Evolutionary conservation across 1,140 invertebrate species (phyloP).

Genomic region (Nasonia longicornis): DNA sequence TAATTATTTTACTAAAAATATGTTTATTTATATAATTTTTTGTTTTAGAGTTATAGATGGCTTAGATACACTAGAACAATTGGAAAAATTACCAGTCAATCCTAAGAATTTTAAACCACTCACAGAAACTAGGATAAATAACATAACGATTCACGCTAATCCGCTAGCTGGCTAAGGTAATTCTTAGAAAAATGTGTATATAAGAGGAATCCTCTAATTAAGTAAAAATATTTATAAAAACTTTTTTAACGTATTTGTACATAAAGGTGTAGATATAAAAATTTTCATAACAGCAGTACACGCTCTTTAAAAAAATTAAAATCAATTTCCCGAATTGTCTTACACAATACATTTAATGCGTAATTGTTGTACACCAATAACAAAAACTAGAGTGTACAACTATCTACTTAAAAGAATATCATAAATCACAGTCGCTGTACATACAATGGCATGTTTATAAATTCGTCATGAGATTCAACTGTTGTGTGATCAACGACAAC

Average conservation of each 20-base stretch:
- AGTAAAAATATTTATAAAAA: constrained; percentile 14
- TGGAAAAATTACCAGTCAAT: constrained; percentile 96
- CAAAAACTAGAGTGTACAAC: not conserved
- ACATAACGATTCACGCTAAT: constrained; percentile 96
- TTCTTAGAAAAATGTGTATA: constrained; percentile 19
- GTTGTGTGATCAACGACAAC: not conserved
- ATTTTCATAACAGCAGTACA: constrained; percentile 17
- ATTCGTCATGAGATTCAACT: constrained; percentile 9
- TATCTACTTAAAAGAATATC: constrained; percentile 5
- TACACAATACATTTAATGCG: not conserved
- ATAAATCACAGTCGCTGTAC: constrained; percentile 41
- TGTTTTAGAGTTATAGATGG: constrained; percentile 94
- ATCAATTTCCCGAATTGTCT: not conserved
- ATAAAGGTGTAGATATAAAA: constrained; percentile 20
- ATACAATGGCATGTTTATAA: constrained; percentile 21
- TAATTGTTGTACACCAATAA: not conserved
- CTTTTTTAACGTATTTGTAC: constrained; percentile 27
- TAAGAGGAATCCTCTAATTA: constrained; percentile 11
- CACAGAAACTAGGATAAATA: constrained; percentile 86
- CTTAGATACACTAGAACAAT: constrained; percentile 93
- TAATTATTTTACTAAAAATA: constrained; percentile 30
- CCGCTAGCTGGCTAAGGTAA: constrained; percentile 81
- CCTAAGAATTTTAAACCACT: constrained; percentile 92
- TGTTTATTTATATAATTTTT: constrained; percentile 34
- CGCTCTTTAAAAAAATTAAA: not conserved